A percentile compares a stretch with the other conserved stretches of the same genome.
Evolutionary conservation across 1,140 invertebrate species (phyloP).

Genomic region (Hestina assimilis): DNA sequence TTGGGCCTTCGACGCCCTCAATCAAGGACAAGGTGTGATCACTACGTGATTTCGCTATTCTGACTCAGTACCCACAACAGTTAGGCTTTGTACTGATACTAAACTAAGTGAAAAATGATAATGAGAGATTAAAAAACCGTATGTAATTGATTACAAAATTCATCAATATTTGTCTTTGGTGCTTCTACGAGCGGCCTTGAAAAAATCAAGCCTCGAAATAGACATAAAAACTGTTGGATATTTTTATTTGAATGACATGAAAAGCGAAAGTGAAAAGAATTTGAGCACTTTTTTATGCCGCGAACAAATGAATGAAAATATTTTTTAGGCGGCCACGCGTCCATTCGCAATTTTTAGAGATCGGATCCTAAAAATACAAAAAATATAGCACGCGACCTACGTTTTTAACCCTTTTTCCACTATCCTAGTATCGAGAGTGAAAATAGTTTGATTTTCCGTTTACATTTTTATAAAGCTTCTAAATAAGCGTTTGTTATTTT

Average conservation of each 20-base stretch:
- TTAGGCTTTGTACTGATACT: neutral
- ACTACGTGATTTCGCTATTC: no score
- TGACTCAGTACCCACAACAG: no score
- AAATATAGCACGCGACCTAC: conserved; percentile 28
- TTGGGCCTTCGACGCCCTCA: no score
- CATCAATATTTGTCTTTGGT: neutral
- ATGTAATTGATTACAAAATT: neutral
- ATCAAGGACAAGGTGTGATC: no score
- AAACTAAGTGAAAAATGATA: neutral
- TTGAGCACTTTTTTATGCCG: conserved; percentile 49
- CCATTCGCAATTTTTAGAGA: conserved; percentile 48
- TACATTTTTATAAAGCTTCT: conserved; percentile 23
- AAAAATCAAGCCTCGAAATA: conserved; percentile 38
- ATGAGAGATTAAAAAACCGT: neutral
- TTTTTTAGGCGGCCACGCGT: conserved; percentile 46
- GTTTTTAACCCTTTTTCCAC: conserved; percentile 28
- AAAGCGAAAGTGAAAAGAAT: conserved; percentile 55
- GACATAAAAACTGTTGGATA: conserved; percentile 42
- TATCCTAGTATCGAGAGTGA: conserved; percentile 39
- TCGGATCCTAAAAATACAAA: conserved; percentile 46
- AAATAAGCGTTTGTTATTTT: conserved; percentile 22
- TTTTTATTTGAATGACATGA: conserved; percentile 54
- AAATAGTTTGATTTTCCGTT: conserved; percentile 25
- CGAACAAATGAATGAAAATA: conserved; percentile 51
- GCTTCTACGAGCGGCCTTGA: conserved; percentile 19